Evolutionary conservation across 37 sponge, comb jelly and placozoan genomes (phyloP).

Genomic region (Crambe crambe): DNA sequence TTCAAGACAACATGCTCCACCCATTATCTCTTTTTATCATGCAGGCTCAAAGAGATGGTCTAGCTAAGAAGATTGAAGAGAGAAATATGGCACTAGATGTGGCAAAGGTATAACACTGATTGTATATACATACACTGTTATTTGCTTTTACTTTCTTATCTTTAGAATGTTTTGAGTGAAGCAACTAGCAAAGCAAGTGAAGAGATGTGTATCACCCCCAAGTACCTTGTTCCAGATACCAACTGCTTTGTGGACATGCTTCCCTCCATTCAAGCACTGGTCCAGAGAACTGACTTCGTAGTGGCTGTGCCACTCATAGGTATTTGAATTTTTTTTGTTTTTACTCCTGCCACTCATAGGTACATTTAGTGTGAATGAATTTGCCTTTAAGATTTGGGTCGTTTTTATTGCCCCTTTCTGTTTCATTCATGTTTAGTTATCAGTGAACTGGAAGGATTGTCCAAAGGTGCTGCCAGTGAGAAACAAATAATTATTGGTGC

Average conservation of each 20-base stretch:
- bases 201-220: constrained; percentile 46
- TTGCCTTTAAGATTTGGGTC: background rate
- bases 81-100: constrained; percentile 25
- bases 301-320: constrained; percentile 76
- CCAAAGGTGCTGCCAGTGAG: constrained; percentile 34
- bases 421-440: constrained; percentile 28
- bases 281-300: constrained; percentile 44
- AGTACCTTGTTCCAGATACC: constrained; percentile 84
- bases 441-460: constrained; percentile 73
- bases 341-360: background rate
- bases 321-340: constrained; percentile 6
- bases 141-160: background rate
- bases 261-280: constrained; percentile 32
- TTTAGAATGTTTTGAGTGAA: constrained; percentile 45
- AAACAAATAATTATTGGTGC: background rate
- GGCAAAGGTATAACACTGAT: constrained; percentile 33
- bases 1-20: background rate
- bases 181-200: constrained; percentile 11
- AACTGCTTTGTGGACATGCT: constrained; percentile 84
- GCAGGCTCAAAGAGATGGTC: constrained; percentile 40
- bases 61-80: constrained; percentile 28
- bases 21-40: background rate
- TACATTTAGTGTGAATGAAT: background rate
- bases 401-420: background rate
- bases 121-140: background rate